phyloP scores from a whole-genome alignment of 1,140 invertebrate species.

The Pseudomyrmex gracilis region DNA sequence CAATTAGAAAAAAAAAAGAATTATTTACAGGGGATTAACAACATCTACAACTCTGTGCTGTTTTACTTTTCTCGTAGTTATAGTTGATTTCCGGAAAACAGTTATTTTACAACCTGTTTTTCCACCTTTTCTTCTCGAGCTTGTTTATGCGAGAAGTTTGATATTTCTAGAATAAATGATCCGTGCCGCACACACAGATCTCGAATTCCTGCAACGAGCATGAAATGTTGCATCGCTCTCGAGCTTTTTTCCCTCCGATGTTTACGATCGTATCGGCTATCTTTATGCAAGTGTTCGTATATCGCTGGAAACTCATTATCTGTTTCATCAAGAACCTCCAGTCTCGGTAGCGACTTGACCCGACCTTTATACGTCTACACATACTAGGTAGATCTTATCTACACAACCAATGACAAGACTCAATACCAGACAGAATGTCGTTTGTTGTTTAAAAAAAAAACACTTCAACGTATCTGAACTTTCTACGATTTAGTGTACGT shows the following conservation, averaged over 20 bases:
- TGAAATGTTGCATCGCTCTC: neutral
- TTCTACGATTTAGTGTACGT: neutral
- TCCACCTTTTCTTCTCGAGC: neutral
- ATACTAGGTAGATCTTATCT: neutral
- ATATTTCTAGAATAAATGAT: neutral
- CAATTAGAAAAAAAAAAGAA: no score
- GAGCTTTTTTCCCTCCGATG: neutral
- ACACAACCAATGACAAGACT: neutral
- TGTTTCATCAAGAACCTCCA: conserved; percentile 5
- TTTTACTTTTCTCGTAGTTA: conserved; percentile 5
- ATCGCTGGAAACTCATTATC: conserved; percentile 26
- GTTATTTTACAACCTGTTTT: neutral
- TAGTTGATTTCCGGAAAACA: neutral
- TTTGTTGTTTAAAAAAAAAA: neutral
- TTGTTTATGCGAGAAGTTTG: neutral
- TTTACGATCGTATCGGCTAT: conserved; percentile 13
- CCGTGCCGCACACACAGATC: neutral
- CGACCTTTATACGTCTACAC: neutral
- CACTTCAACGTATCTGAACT: neutral
- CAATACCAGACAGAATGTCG: neutral
- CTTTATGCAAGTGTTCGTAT: neutral
- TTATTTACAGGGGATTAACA: no score
- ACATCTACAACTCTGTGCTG: no score
- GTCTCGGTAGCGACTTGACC: neutral
- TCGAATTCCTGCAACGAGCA: neutral